Evolutionary conservation across 2,888 invertebrate species (phyloP).

Genomic region (Busseola fusca): DNA sequence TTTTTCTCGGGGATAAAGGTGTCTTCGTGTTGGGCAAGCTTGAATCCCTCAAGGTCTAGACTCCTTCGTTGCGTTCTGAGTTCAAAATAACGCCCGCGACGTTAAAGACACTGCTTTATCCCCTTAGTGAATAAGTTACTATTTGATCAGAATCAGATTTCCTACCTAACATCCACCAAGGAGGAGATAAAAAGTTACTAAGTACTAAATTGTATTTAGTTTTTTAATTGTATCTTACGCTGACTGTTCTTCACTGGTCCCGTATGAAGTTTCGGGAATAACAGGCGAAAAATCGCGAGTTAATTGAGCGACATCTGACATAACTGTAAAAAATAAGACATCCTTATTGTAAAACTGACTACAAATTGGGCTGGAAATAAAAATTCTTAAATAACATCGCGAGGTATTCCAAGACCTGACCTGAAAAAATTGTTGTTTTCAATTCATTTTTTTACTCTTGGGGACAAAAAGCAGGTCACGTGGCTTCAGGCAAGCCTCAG

Average conservation of each 20-base stretch:
- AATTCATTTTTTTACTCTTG: not conserved
- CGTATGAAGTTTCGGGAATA: conserved; percentile 15
- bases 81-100: too few relatives aligned
- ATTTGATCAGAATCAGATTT: not conserved
- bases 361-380: not conserved
- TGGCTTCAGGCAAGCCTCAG: too few relatives aligned
- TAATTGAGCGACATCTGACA: conserved; percentile 52
- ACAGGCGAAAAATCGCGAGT: conserved; percentile 41
- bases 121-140: not conserved
- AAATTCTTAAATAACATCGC: not conserved
- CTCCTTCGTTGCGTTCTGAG: too few relatives aligned
- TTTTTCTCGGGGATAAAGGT: too few relatives aligned
- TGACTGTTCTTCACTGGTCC: conserved; percentile 2
- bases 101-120: too few relatives aligned
- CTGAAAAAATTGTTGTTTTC: not conserved
- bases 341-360: not conserved
- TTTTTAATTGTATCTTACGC: conserved; percentile 46
- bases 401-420: not conserved
- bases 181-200: not conserved
- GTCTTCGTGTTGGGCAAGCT: too few relatives aligned
- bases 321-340: conserved; percentile 40
- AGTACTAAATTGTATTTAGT: not conserved
- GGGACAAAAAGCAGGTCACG: not conserved
- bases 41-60: too few relatives aligned
- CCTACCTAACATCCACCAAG: not conserved